Evolutionary conservation across 2,113 vertebrate species (phyloP).

Genomic region (Stercorarius parasiticus): DNA sequence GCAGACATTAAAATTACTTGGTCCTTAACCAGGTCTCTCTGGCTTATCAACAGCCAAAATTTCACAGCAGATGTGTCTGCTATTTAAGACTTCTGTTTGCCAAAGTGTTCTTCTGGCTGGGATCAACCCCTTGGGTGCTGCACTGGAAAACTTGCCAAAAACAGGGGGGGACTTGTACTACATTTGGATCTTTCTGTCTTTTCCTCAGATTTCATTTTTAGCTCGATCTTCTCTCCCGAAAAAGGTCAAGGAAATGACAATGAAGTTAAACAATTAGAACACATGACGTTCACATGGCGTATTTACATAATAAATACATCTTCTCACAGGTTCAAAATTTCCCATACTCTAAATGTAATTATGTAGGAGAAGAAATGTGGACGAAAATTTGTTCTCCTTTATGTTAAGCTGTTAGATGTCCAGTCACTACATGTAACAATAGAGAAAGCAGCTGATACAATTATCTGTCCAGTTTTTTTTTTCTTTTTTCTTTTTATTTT

Average conservation of each 20-base stretch:
- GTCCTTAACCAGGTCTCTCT: neutral
- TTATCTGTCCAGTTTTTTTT: neutral
- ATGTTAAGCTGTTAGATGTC: neutral
- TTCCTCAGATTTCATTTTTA: neutral
- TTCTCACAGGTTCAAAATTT: neutral
- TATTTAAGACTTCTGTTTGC: conserved; percentile 40
- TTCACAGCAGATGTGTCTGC: conserved; percentile 36
- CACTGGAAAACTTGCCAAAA: neutral
- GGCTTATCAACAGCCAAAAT: conserved; percentile 44
- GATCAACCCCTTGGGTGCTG: neutral
- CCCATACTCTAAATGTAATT: neutral
- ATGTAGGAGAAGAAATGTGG: neutral
- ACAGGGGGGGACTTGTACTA: neutral
- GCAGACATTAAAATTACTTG: conserved; percentile 13
- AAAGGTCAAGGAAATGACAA: neutral
- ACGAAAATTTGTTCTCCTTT: neutral
- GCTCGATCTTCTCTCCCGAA: neutral
- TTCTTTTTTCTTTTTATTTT: neutral
- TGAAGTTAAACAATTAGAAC: neutral
- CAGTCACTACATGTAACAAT: neutral
- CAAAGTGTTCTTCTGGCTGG: conserved; percentile 44
- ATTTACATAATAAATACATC: neutral
- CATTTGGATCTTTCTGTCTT: neutral
- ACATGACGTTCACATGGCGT: neutral
- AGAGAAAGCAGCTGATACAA: neutral